A percentile compares a stretch with the other conserved stretches of the same genome.
Conservation (phyloP, 2,797 vertebrate genomes). For the Dicrostonyx torquatus region DNA sequence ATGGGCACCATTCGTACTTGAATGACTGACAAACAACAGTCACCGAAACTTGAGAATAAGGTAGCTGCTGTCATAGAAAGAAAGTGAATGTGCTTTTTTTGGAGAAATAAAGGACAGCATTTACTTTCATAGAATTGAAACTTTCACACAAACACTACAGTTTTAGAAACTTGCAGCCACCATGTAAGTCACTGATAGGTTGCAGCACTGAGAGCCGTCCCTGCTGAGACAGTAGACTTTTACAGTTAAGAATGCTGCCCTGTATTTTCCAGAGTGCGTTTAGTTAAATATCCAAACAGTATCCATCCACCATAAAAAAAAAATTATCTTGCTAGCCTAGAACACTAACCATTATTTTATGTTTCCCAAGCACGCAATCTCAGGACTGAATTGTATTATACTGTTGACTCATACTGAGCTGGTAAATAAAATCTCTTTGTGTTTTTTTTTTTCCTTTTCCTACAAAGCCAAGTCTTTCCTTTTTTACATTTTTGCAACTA, state of each 20-base stretch:
- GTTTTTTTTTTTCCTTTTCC: constrained; percentile 20
- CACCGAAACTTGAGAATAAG: neutral
- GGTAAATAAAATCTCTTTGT: constrained; percentile 14
- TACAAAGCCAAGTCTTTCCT: constrained; percentile 24
- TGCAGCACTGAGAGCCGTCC: neutral
- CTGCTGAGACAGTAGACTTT: neutral
- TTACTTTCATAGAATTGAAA: constrained; percentile 37
- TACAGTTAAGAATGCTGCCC: neutral
- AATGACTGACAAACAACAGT: neutral
- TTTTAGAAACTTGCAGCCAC: constrained; percentile 8
- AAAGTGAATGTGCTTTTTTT: constrained; percentile 31
- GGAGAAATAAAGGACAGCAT: neutral
- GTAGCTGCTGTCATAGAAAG: constrained; percentile 52
- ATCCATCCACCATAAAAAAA: constrained; percentile 18
- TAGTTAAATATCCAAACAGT: constrained; percentile 46
- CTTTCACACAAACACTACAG: constrained; percentile 46
- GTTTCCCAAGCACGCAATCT: constrained; percentile 49
- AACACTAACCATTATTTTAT: constrained; percentile 60
- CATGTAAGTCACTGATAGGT: neutral
- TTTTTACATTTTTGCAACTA: constrained; percentile 13
- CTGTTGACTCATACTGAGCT: constrained; percentile 31
- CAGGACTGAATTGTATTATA: constrained; percentile 25
- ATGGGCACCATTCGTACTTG: neutral
- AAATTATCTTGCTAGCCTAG: constrained; percentile 6
- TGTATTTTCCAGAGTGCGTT: neutral